Evolutionary conservation across 2,888 invertebrate species (phyloP), one percentile per base, ranked within the genome.

Genomic region (Lasioglossum oenotherae): DNA sequence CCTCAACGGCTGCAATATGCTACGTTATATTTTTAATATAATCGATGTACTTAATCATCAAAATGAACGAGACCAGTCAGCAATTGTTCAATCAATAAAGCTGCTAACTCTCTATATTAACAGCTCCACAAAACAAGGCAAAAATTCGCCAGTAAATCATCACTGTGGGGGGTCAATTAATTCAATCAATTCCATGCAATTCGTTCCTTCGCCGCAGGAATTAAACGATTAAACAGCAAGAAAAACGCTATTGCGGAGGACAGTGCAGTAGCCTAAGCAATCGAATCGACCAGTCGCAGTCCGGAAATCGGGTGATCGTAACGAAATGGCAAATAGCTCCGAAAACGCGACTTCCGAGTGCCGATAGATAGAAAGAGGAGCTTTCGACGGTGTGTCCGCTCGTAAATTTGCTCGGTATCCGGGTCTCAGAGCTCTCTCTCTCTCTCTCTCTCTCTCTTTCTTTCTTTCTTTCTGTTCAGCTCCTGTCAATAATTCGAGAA

Each of bases 401-500:
- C 53, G 80, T 80, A 80, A 80, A 80, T 80, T 74, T 74, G 27
- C 69, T 16, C 49, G 12, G 49, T 12, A 74, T 74, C 38, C 74
- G 8, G 35, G 49, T 64, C 60, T 27, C 57, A 5, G 14, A 49
- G 19, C 5, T 2, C 5, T 6, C 19, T 19, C 23, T 49, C 49
- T 19, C 19, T 19, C 49, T 49, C 49, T 49, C 1, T 46, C 16
- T 46, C 46, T 31, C 31, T 31, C 31, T 31, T 1, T 46, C 16
- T 46, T 5, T 5, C 16, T 46, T 5, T 31, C 19, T 35, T 19
- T 19, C 35, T 31, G 67, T 23, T 23, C 31, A 8, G 35, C 35
- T 57, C 53, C 44, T 71, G 77, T 60, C 77, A 27, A 81, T 81
- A 77, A 81, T 76, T 77, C 57, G 31, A n/a, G 35, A 76, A 49